A percentile compares a stretch with the other conserved stretches of the same genome.
Conservation (phyloP, 2,113 vertebrate genomes). For the Antechinus stuartii region DNA sequence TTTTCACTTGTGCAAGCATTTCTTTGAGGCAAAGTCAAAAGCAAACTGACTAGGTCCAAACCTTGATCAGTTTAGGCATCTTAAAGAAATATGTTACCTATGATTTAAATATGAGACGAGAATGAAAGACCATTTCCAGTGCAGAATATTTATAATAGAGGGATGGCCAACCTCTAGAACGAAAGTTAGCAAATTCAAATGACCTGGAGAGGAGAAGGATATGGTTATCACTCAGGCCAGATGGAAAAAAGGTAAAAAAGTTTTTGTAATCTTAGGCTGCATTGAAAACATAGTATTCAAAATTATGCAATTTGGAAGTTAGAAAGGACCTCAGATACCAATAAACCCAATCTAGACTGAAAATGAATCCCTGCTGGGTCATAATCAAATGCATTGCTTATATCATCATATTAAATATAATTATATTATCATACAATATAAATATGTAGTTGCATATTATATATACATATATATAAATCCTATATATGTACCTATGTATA, state of each 20-base stretch:
- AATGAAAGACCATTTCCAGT: not conserved
- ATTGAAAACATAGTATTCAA: not conserved
- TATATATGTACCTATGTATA: not conserved
- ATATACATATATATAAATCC: not conserved
- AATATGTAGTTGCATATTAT: not conserved
- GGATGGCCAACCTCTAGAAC: not conserved
- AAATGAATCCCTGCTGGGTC: not conserved
- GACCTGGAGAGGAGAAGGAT: not conserved
- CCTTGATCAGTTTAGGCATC: not conserved
- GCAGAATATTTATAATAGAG: not conserved
- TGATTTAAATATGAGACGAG: not conserved
- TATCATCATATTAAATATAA: not conserved
- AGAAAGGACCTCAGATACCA: not conserved
- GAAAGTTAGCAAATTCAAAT: not conserved
- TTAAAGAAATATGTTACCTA: not conserved
- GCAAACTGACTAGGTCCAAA: not conserved
- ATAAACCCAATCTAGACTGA: not conserved
- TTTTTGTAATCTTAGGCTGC: not conserved
- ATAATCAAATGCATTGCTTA: not conserved
- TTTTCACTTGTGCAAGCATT: not conserved
- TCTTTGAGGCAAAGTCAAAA: not conserved
- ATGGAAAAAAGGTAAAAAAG: not conserved
- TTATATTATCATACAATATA: not conserved
- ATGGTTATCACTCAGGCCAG: not conserved
- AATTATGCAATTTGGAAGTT: not conserved